Base-by-base conservation (phyloP, 2,888 invertebrate species). In the Marasmarcha lunaedactyla region DNA sequence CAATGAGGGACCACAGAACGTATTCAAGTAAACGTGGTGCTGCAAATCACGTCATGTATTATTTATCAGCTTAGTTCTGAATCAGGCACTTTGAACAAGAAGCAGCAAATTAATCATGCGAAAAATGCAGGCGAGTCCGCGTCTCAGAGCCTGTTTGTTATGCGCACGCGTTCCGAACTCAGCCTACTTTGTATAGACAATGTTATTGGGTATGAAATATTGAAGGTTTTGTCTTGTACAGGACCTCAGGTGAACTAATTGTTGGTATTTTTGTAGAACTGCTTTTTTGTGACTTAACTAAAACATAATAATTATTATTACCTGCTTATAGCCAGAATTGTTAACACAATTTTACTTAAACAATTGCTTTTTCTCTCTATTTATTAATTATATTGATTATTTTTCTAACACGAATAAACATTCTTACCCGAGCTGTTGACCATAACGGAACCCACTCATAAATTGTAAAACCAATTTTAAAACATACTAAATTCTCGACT, bases 61-160 rank as follows among this genome's bases (percentile, higher is more conserved):
- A 78, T 81, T 74, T 70, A 79, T 79, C 57, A 74, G 63, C 49
- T 59, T 58, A 61, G 57, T 60, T 68, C 67, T 73, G 74, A 77
- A 72, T 76, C 70, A 63, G 55, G 63, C 65, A 68, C 68, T 68
- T 77, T 70, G 69, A 72, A 74, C 73, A 74, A 77, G 71, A 76
- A 59, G 63, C 54, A 53, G 65, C 58, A 74, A 78, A 79, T 78
- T 79, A 77, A 78, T 77, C 73, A 79, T 79, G 74, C 78, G 72
- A 73, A 77, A 78, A 74, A 79, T 79, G 77, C 74, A 73, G 71
- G 56, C 65, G 43, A 35, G 30, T 4, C 30, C 10, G 10, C n/a
- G n/a, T 10, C 30, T 30, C 6, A 4, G 30, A 30, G 4, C 7
- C 20, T 20, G 20, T 5, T 5, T 20, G 4, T 3, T 20, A 3